A percentile compares a stretch with the other conserved stretches of the same genome.
Conservation (phyloP, 2,113 vertebrate genomes). For the Anoura caudifer region DNA sequence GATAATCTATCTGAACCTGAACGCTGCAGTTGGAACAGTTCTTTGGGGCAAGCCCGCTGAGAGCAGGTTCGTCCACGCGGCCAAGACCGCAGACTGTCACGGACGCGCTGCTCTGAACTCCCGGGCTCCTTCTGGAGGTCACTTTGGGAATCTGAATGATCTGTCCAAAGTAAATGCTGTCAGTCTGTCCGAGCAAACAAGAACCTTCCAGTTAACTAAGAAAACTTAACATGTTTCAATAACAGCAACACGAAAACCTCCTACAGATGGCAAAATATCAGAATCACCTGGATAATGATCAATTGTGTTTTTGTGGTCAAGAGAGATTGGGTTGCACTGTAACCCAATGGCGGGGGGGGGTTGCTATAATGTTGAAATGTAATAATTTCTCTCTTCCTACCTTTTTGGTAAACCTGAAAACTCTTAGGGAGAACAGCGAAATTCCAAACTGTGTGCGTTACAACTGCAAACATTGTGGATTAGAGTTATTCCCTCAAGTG, state of each 20-base stretch:
- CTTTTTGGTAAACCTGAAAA: slow-evolving; percentile 18
- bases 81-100: neutral
- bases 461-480: slow-evolving; percentile 4
- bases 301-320: neutral
- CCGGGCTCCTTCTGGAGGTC: neutral
- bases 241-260: neutral
- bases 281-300: neutral
- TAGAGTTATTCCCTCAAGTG: neutral
- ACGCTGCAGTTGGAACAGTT: neutral
- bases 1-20: neutral
- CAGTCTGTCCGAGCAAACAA: neutral
- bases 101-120: neutral
- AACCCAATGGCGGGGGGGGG: neutral
- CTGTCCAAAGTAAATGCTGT: neutral
- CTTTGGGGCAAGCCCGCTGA: neutral
- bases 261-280: neutral
- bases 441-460: slow-evolving; percentile 12
- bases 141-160: neutral
- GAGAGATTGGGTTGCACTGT: neutral
- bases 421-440: slow-evolving; percentile 10
- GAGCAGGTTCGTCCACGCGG: neutral
- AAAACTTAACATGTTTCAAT: neutral
- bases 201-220: neutral
- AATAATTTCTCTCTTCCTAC: neutral
- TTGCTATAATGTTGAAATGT: neutral